Conservation (phyloP, 2,113 vertebrate genomes). For the Pleuronectes platessa region DNA sequence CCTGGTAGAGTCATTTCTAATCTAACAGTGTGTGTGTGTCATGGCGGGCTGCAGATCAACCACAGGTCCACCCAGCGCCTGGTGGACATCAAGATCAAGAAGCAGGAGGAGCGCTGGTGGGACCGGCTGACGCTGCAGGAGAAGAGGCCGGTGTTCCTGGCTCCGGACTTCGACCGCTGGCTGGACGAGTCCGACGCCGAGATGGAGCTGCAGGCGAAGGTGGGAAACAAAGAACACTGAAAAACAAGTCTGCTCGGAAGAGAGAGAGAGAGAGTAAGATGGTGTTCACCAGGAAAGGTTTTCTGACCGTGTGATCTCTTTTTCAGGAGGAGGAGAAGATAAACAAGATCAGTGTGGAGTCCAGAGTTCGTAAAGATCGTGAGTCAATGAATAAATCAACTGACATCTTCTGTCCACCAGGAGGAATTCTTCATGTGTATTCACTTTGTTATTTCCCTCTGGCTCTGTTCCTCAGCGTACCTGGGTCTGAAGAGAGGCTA, state of each 20-base stretch:
- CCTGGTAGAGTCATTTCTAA: no score
- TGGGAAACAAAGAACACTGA: conserved; percentile 31
- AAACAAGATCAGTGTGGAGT: conserved; percentile 90
- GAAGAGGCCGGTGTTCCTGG: conserved; percentile 91
- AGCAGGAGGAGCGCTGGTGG: conserved; percentile 93
- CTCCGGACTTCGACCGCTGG: conserved; percentile 97
- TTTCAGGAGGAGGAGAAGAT: conserved; percentile 91
- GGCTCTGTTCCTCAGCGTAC: conserved; percentile 59
- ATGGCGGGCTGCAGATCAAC: conserved; percentile 74
- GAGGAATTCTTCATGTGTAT: not conserved
- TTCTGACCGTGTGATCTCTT: conserved; percentile 42
- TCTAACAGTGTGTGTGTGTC: conserved; percentile 7
- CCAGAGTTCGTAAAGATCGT: conserved; percentile 92
- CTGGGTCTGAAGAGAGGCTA: conserved; percentile 89
- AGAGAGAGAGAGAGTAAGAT: not conserved
- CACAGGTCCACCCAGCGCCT: conserved; percentile 92
- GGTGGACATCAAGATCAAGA: conserved; percentile 91
- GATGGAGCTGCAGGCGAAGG: conserved; percentile 94
- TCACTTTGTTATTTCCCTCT: not conserved
- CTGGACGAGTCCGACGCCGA: conserved; percentile 96
- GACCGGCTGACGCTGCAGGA: conserved; percentile 92
- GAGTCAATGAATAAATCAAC: conserved; percentile 74
- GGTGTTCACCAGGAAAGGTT: not conserved
- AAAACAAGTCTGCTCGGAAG: not conserved
- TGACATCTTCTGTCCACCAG: not conserved